A percentile compares a stretch with the other conserved stretches of the same genome.
These are phyloP conservation scores for Oreochromis niloticus DNA, from an alignment of 2,113 vertebrate species.

Conservation along the genomic window DNA sequence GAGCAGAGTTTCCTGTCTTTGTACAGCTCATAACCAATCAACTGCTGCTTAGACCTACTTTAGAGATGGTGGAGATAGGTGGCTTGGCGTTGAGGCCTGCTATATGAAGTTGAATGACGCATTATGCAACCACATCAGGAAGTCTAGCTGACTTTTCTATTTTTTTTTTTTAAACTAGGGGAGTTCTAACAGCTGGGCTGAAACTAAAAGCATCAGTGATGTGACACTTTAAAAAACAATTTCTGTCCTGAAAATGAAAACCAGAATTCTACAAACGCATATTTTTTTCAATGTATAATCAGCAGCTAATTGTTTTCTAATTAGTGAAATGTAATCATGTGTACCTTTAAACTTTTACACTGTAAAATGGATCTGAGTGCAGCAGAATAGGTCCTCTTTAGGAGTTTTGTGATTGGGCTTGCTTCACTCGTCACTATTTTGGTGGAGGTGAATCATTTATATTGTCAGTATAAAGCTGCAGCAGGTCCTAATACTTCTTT, in stretches of 20 bases:
- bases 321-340: background rate
- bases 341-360: background rate
- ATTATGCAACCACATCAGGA: background rate
- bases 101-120: background rate
- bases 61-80: background rate
- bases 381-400: background rate
- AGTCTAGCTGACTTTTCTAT: background rate
- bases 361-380: background rate
- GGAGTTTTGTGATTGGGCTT: background rate
- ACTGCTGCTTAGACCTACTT: background rate
- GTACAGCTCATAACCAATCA: background rate
- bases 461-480: background rate
- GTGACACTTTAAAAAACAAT: background rate
- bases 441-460: background rate
- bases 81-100: background rate
- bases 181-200: background rate
- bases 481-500: background rate
- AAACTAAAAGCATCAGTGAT: background rate
- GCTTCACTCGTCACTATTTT: background rate
- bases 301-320: background rate
- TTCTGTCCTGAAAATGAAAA: background rate
- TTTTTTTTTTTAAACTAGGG: background rate
- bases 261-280: background rate
- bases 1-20: background rate
- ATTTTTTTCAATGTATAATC: background rate